Evolutionary conservation across 2,113 vertebrate species (phyloP).

Genomic region (Patagioenas fasciata): DNA sequence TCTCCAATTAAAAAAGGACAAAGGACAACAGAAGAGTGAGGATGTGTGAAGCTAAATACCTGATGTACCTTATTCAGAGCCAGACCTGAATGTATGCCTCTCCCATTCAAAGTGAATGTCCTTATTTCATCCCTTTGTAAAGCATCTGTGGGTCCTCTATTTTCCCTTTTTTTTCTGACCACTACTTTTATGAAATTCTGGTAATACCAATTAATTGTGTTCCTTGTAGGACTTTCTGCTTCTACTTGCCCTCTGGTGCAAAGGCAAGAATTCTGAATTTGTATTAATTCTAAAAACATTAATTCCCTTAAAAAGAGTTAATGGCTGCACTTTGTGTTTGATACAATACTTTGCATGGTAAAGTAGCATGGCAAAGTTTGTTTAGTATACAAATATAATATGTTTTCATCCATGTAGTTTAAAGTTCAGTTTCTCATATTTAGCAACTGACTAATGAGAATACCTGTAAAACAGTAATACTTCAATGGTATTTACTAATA

Average conservation of each 20-base stretch:
- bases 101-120: background rate
- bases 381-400: constrained; percentile 1
- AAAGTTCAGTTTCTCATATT: constrained; percentile 16
- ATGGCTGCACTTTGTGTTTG: background rate
- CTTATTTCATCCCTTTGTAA: background rate
- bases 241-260: background rate
- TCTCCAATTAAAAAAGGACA: background rate
- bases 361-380: background rate
- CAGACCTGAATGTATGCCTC: background rate
- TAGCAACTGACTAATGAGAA: constrained; percentile 44
- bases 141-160: background rate
- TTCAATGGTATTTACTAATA: constrained; percentile 68
- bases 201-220: background rate
- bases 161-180: background rate
- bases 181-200: background rate
- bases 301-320: background rate
- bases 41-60: background rate
- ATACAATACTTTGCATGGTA: background rate
- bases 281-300: background rate
- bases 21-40: background rate
- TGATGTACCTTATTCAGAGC: background rate
- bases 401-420: background rate
- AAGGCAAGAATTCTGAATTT: background rate
- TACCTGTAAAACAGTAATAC: constrained; percentile 47
- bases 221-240: background rate